Percentiles rank a stretch among this genome's conserved stretches.
Evolutionary conservation across 2,888 invertebrate species (phyloP).

Genomic region (Linyphia triangularis): DNA sequence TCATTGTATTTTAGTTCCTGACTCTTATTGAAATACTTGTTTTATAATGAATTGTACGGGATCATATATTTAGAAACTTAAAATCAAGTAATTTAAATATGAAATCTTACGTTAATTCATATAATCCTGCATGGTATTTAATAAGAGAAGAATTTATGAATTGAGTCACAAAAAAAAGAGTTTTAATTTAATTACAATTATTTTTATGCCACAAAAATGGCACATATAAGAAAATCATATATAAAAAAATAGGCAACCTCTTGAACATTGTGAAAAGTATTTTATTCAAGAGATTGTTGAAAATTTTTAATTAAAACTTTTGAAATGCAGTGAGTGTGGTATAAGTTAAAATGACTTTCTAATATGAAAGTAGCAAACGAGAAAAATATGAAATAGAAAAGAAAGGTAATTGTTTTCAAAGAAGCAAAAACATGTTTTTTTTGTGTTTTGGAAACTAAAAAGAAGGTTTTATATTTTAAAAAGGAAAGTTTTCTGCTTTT

Average conservation of each 20-base stretch:
- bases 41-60: too few species aligned
- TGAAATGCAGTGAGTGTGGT: slow-evolving; percentile 1
- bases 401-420: slow-evolving; percentile 49
- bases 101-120: too few species aligned
- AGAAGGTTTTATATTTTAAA: not conserved
- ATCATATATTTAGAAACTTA: too few species aligned
- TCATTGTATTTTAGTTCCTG: too few species aligned
- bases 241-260: not conserved
- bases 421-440: slow-evolving; percentile 5
- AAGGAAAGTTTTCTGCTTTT: not conserved
- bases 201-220: not conserved
- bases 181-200: too few species aligned
- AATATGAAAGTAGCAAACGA: slow-evolving; percentile 28
- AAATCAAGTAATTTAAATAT: too few species aligned
- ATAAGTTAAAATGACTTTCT: slow-evolving; percentile 16
- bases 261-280: not conserved
- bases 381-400: slow-evolving; percentile 15
- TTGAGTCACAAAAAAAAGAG: too few species aligned
- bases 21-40: too few species aligned
- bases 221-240: not conserved
- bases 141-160: too few species aligned
- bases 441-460: not conserved
- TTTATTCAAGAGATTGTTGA: slow-evolving; percentile 2
- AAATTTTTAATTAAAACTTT: slow-evolving; percentile 53
- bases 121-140: too few species aligned